Base-by-base conservation (phyloP, 2,888 invertebrate species). In the Coecobrya sp. region DNA sequence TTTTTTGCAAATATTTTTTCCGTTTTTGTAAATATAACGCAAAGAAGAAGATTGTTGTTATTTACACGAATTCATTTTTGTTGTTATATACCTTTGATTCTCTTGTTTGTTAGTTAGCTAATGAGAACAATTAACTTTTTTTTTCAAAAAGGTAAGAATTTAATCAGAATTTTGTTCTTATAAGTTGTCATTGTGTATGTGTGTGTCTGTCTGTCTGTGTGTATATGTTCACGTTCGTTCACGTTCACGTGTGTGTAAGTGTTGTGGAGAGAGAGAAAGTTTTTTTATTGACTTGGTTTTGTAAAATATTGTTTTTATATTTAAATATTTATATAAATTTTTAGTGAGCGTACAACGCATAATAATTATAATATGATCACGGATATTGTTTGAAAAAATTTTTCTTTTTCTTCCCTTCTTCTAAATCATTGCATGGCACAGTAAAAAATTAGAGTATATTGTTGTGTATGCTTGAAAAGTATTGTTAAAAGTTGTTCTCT, bases 361-460 rank as follows among this genome's bases (percentile, higher is more conserved):
- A n/a, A 45, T 10, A 16, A 81, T 81, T 65, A 62, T n/a, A 27
- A 16, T 27, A 52, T 55, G 52, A 52, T 73, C 30, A 11, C 68
- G 10, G 16, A 70, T 55, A 81, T 4, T 2, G 36, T 59, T 59
- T 49, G 42, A 25, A 45, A 19, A 27, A 79, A 52, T n/a, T 45
- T 52, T 19, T 22, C 52, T 27, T 27, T 52, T n/a, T 25, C 22
- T n/a, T 68, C 13, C n/a, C 68, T 0, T 52, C 55, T 7, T 76
- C 81, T 87, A 82, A 59, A 25, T 65, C 13, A 68, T 91, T 45
- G 65, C 91, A 88, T 92, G 92, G 87, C 92, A 92, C 92, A 73
- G 92, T 92, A 92, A 92, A 92, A 91, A 92, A 91, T 81, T 79
- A 73, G 73, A 92, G 87, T 27, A 81, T 55, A 81, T 55, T 36